Evolutionary conservation across 2,797 vertebrate species (phyloP).

Genomic region (Melopsittacus undulatus): DNA sequence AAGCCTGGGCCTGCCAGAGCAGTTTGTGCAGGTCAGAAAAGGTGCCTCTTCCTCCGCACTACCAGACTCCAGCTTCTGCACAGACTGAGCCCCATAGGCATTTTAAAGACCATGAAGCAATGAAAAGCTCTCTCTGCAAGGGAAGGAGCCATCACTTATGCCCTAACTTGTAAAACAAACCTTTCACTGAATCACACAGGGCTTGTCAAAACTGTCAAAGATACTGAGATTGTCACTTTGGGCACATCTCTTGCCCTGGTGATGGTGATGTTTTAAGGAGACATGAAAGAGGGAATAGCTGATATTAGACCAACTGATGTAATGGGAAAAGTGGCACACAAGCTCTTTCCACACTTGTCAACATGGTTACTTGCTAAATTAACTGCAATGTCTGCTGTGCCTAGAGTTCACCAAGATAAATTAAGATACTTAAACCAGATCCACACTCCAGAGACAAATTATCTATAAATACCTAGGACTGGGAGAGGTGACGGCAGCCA

Average conservation of each 20-base stretch:
- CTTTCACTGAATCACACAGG: background rate
- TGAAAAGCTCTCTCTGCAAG: background rate
- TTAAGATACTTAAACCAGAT: background rate
- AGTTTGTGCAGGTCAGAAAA: background rate
- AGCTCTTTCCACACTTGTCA: background rate
- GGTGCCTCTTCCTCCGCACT: background rate
- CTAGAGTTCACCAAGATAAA: conserved; percentile 3
- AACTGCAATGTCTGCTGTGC: background rate
- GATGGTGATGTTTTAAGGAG: background rate
- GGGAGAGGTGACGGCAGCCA: background rate
- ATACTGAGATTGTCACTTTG: background rate
- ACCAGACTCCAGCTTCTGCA: background rate
- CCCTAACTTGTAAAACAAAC: background rate
- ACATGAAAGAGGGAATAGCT: background rate
- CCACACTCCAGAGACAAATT: background rate
- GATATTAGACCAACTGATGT: background rate
- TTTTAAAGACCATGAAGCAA: background rate
- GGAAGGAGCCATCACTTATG: background rate
- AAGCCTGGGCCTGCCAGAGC: background rate
- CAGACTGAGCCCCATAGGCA: background rate
- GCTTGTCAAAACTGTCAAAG: background rate
- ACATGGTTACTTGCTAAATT: conserved; percentile 27
- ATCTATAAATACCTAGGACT: background rate
- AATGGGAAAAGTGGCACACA: background rate
- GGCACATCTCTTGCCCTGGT: background rate